A percentile compares a stretch with the other conserved stretches of the same genome.
phyloP scores from a whole-genome alignment of 2,888 invertebrate genomes.

The Polia nebulosa region DNA sequence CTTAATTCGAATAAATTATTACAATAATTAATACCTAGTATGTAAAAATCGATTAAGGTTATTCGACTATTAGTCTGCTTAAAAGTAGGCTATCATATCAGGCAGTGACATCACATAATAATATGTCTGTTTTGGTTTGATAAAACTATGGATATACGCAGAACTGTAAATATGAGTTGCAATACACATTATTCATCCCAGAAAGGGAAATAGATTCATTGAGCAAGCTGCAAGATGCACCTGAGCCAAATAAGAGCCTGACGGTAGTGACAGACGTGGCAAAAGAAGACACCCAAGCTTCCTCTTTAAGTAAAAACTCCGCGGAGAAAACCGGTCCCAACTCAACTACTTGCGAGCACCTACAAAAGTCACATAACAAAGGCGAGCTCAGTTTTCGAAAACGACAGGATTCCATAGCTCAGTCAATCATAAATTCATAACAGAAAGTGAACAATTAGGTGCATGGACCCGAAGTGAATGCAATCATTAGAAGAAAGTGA shows the following conservation, averaged over 20 bases:
- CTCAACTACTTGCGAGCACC: neutral
- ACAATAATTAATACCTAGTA: conserved; percentile 13
- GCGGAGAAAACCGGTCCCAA: neutral
- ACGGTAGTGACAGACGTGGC: too few species aligned
- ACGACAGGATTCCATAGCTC: conserved; percentile 5
- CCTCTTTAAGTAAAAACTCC: too few species aligned
- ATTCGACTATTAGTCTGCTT: neutral
- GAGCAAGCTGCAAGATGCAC: neutral
- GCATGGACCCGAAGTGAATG: conserved; percentile 34
- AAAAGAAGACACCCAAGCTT: neutral
- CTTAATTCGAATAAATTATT: conserved; percentile 22
- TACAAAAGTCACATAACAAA: neutral
- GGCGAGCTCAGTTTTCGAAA: neutral
- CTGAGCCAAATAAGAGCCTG: neutral
- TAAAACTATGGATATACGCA: neutral
- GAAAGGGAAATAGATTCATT: neutral
- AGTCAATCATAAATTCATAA: conserved; percentile 10
- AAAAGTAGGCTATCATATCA: conserved; percentile 33
- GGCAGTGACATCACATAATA: neutral
- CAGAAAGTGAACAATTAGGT: conserved; percentile 48
- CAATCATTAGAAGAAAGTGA: conserved; percentile 55
- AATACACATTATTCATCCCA: neutral
- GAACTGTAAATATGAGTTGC: neutral
- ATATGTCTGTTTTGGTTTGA: neutral
- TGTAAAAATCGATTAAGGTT: conserved; percentile 28